phyloP scores from a whole-genome alignment of 2,797 vertebrate species.

The Telmatherina bonti region DNA sequence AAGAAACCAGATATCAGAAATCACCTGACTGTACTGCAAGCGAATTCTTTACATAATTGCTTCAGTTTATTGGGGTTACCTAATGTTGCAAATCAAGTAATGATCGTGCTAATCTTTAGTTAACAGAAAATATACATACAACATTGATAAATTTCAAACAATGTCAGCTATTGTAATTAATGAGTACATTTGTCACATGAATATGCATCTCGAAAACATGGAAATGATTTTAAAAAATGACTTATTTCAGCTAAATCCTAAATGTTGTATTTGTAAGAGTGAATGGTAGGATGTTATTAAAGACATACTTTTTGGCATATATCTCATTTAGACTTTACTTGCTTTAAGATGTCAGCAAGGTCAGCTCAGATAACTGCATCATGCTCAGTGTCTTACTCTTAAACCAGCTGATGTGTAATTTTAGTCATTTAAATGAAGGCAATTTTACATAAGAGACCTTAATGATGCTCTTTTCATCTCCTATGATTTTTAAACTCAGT shows the following conservation, averaged over 20 bases:
- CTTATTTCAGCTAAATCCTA: neutral
- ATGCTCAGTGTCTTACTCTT: conserved; percentile 1
- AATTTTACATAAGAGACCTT: conserved; percentile 22
- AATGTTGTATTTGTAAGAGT: neutral
- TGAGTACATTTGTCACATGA: neutral
- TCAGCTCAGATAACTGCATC: neutral
- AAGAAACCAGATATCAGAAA: conserved; percentile 3
- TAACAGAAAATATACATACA: neutral
- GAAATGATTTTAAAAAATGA: neutral
- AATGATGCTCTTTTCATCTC: conserved; percentile 1
- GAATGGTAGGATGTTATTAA: neutral
- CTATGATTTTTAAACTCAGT: neutral
- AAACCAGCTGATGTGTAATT: conserved; percentile 17
- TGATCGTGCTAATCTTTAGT: conserved; percentile 11
- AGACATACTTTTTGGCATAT: neutral
- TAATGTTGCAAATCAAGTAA: neutral
- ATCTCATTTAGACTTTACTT: neutral
- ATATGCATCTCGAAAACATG: neutral
- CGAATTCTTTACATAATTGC: neutral
- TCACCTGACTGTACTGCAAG: conserved; percentile 11
- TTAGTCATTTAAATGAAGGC: conserved; percentile 10
- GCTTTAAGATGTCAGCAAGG: neutral
- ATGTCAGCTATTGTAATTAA: neutral
- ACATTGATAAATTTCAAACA: neutral
- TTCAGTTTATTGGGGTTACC: neutral